Base-by-base conservation (phyloP, 2,888 invertebrate genomes). In the Dryadula phaetusa region DNA sequence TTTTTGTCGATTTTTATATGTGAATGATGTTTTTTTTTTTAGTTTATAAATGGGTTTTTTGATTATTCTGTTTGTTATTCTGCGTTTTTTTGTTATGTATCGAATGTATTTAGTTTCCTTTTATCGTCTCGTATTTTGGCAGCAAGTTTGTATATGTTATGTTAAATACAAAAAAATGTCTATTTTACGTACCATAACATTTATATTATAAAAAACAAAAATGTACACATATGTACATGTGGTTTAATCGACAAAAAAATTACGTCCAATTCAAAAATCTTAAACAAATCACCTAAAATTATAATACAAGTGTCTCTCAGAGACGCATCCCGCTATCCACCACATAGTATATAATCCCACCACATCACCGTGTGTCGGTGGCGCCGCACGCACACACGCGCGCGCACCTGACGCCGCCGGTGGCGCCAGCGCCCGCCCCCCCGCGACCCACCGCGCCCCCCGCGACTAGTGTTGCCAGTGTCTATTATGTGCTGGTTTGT, bases 381-480 rank as follows among this genome's bases (percentile, higher is more conserved):
- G 90, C 91, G 90, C 91, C 90, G 86, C 87, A 90, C 92, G 85
- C 92, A 92, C 92, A 92, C 92, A 84, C 68, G 75, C 82, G 84
- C 86, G 85, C 79, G 77, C 92, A 92, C 92, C 91, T 92, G 92
- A 90, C 92, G 91, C 90, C 90, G 88, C 82, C 86, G 85, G 87
- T 88, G 91, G 90, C 90, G 90, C 90, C 91, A 88, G 87, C 77
- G 80, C 72, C 74, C 74, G 76, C 75, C 69, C 76, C 72, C 77
- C 78, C 76, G 74, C 76, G 66, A 75, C 70, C 72, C 75, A 69
- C 77, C 53, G 73, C 71, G 70, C 68, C 72, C 68, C 75, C 67
- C 32, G 42, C 37, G 2, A 12, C 10, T 69, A 37, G 80, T 71
- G 80, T 74, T 80, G 78, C 85, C 81, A 79, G 70, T 46, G 62